Evolutionary conservation across 2,888 invertebrate species (phyloP), one percentile per base, ranked within the genome.

Genomic region (Zaprionus lineosus): DNA sequence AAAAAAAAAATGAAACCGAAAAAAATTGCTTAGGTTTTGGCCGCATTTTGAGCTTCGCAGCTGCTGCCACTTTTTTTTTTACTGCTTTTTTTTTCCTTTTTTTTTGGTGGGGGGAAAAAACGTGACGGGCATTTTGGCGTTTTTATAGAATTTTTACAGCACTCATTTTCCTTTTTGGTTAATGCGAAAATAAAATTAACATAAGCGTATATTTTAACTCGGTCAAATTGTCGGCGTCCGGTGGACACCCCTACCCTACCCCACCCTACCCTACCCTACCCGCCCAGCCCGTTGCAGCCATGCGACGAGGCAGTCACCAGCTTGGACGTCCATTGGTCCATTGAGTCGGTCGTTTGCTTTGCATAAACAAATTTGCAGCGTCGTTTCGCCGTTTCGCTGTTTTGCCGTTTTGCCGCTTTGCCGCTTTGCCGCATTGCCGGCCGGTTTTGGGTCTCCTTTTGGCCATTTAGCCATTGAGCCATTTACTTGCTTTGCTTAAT

Each of bases 181-280:
- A 60, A 61, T 39, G 58, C 64, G 52, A 31, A 65, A 71, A 2
- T 24, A 59, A 63, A 78, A 79, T 79, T 79, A 79, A 78, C 78
- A 79, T 82, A 79, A 82, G 67, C 78, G 78, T 75, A 82, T 78
- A 82, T 78, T 82, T 81, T 81, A 81, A 81, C 74, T 81, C 84
- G 81, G 81, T 81, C 84, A 81, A 81, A 79, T 83, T 83, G 79
- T 72, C 64, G 67, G 70, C 75, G 83, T 78, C 78, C 83, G 83
- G 73, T 57, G 16, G 11, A 19, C 19, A 26, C 51, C 15, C 37
- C 41, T n/a, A n/a, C 48, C 29, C 14, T 31, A 4, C 43, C 5
- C 8, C 9, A 9, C 26, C 39, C 43, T 39, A 33, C 7, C 16
- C 21, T 40, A n/a, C 34, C 9, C 14, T 24, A 8, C 44, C 6